phyloP scores from a whole-genome alignment of 2,888 invertebrate species.

The Sericinus montela region DNA sequence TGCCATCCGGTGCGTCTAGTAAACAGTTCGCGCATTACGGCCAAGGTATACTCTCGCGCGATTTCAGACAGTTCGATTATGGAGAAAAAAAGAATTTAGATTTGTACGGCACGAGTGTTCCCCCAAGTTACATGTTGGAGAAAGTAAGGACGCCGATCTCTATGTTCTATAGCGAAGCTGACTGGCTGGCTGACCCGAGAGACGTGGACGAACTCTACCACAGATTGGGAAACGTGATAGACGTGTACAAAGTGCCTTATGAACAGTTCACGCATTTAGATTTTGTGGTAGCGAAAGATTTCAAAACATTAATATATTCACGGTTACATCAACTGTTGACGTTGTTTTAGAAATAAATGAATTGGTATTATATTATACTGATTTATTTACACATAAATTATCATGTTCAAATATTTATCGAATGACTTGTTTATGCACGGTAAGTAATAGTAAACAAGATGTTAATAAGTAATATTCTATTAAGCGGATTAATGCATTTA shows the following conservation, averaged over 20 bases:
- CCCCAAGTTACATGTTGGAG: constrained; percentile 48
- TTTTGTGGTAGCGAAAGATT: constrained; percentile 52
- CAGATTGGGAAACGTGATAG: constrained; percentile 72
- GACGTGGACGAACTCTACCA: constrained; percentile 76
- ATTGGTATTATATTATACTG: no score
- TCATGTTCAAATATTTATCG: no score
- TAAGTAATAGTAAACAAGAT: no score
- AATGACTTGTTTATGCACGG: no score
- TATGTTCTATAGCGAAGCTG: constrained; percentile 69
- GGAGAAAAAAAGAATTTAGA: constrained; percentile 40
- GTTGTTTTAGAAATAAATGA: constrained; percentile 23
- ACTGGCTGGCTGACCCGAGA: constrained; percentile 80
- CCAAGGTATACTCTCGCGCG: constrained; percentile 56
- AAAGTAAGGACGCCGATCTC: constrained; percentile 49
- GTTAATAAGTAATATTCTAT: no score
- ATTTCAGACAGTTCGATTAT: constrained; percentile 52
- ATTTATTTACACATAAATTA: no score
- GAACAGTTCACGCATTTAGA: constrained; percentile 64
- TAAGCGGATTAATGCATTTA: no score
- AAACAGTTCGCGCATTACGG: constrained; percentile 76
- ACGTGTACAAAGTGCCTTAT: constrained; percentile 76
- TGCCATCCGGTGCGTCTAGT: constrained; percentile 75
- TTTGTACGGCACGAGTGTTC: constrained; percentile 40
- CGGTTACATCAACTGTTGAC: constrained; percentile 33
- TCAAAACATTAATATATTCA: constrained; percentile 39